These are phyloP conservation scores for Chrysogorgia sp. DNA, from an alignment of 92 coral and sea anemone genomes.

Conservation along the genomic window DNA sequence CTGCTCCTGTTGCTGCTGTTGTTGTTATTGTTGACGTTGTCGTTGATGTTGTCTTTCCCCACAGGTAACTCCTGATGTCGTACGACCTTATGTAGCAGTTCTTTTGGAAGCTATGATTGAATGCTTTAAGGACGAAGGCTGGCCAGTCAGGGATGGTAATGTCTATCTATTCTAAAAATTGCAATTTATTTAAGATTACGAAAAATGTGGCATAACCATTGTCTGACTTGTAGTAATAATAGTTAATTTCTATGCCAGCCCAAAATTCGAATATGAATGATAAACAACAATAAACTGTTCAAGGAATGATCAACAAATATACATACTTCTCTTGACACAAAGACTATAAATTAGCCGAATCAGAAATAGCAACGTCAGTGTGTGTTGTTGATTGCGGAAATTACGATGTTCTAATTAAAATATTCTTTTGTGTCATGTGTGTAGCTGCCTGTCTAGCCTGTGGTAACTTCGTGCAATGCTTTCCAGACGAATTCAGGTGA, in stretches of 20 bases:
- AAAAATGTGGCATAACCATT: no score
- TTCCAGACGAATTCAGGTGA: conserved; percentile 92
- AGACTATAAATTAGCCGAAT: background rate
- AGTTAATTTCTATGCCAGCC: no score
- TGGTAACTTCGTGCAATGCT: conserved; percentile 93
- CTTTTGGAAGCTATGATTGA: conserved; percentile 82
- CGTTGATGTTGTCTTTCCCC: background rate
- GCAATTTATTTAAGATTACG: background rate
- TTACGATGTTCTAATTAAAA: background rate
- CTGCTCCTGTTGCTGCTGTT: no score
- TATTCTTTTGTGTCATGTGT: conserved; percentile 4
- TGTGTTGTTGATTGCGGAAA: background rate
- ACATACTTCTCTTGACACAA: no score
- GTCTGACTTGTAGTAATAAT: no score
- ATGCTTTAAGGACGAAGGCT: conserved; percentile 95
- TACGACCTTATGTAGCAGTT: conserved; percentile 67
- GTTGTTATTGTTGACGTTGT: no score
- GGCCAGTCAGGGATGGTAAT: conserved; percentile 99
- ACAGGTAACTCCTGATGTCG: conserved; percentile 81
- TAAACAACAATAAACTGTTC: no score
- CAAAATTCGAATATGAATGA: no score
- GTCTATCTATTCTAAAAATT: background rate
- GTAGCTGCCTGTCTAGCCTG: conserved; percentile 98
- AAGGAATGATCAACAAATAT: no score
- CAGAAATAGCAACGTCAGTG: background rate